These are phyloP conservation scores for Tricholaema leucomelas DNA, from an alignment of 2,113 vertebrate genomes.

Conservation along the genomic window DNA sequence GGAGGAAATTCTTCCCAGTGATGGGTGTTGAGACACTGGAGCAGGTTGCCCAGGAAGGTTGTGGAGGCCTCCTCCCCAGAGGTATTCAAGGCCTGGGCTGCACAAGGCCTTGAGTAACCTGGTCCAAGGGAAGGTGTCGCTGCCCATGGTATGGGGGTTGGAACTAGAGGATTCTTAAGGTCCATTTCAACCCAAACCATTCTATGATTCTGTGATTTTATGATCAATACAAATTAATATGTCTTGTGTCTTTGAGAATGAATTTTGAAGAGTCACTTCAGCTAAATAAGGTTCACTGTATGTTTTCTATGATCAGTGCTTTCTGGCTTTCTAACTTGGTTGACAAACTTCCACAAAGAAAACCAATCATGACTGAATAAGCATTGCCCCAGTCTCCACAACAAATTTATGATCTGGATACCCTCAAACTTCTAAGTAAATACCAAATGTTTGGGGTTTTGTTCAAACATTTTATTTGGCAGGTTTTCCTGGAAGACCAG, in stretches of 20 bases:
- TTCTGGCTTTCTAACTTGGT: background rate
- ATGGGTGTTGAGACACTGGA: too few relatives aligned
- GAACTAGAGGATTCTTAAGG: too few relatives aligned
- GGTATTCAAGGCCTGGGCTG: too few relatives aligned
- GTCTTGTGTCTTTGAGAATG: background rate
- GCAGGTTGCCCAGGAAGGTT: too few relatives aligned
- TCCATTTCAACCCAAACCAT: too few relatives aligned
- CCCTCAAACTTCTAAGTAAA: constrained; percentile 14
- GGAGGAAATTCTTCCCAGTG: too few relatives aligned
- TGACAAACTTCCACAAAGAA: background rate
- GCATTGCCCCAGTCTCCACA: background rate
- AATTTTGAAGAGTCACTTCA: background rate
- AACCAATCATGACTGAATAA: background rate
- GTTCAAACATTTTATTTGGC: constrained; percentile 50
- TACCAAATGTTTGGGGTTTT: background rate
- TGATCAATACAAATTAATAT: background rate
- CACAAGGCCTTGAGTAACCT: too few relatives aligned
- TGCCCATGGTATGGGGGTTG: too few relatives aligned
- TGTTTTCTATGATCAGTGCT: background rate
- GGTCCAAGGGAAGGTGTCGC: too few relatives aligned
- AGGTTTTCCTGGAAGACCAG: constrained; percentile 18
- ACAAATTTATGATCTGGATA: background rate
- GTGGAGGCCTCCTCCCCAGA: too few relatives aligned
- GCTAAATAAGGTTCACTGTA: background rate
- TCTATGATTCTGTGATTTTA: too few relatives aligned